phyloP scores from a whole-genome alignment of 2,797 vertebrate species.

The Gallinago stenura region DNA sequence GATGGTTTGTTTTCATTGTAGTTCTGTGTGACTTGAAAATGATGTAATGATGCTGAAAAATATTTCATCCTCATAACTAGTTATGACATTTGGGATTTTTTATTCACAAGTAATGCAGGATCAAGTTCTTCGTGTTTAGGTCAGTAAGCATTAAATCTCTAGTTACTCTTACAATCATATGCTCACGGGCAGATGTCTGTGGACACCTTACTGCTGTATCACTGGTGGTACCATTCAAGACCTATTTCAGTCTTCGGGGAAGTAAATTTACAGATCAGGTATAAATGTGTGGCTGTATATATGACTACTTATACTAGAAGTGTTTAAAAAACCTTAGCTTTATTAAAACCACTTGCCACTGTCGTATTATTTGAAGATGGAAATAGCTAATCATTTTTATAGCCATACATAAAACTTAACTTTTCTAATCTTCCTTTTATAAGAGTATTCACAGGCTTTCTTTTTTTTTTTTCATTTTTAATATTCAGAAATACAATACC shows the following conservation, averaged over 20 bases:
- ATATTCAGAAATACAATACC: slow-evolving; percentile 80
- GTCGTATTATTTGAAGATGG: neutral
- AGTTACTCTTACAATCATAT: neutral
- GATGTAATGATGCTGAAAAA: neutral
- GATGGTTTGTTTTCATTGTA: neutral
- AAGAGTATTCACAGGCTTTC: neutral
- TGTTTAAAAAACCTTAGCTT: neutral
- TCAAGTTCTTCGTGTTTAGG: neutral
- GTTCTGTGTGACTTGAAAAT: neutral
- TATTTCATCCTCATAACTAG: neutral
- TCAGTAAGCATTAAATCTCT: neutral
- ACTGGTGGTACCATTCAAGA: neutral
- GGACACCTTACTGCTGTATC: neutral
- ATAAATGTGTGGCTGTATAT: neutral
- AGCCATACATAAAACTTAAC: neutral
- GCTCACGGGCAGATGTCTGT: neutral
- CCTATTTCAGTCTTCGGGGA: neutral
- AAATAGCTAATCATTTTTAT: neutral
- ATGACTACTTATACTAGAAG: neutral
- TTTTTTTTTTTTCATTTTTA: neutral
- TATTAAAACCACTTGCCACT: neutral
- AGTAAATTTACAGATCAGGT: neutral
- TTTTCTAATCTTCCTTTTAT: neutral
- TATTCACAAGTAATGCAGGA: neutral
- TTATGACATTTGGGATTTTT: neutral